Conservation (phyloP, 2,797 vertebrate species). For the Vultur gryphus region DNA sequence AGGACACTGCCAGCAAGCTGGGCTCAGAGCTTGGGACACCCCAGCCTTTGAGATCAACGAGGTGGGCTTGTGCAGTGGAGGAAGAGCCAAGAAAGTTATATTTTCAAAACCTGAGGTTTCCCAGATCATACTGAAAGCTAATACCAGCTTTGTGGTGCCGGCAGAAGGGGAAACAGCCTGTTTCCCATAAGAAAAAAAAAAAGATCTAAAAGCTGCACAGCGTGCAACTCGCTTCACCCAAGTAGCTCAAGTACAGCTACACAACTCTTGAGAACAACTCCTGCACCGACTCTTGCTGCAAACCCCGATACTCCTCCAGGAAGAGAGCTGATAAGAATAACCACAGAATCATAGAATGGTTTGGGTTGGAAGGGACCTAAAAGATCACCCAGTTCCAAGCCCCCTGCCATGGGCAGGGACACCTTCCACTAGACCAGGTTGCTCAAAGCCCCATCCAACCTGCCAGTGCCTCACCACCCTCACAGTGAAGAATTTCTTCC, state of each 20-base stretch:
- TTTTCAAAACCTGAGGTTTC: neutral
- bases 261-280: neutral
- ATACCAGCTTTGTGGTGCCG: neutral
- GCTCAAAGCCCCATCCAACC: too few relatives aligned
- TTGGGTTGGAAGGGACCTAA: too few relatives aligned
- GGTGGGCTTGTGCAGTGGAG: neutral
- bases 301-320: neutral
- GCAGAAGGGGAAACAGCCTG: neutral
- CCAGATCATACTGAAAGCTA: neutral
- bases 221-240: neutral
- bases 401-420: too few relatives aligned
- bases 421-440: too few relatives aligned
- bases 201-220: neutral
- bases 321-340: neutral
- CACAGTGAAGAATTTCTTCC: too few relatives aligned
- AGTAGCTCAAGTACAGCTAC: neutral
- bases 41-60: neutral
- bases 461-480: too few relatives aligned
- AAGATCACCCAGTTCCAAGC: too few relatives aligned
- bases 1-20: rapidly evolving
- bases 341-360: too few relatives aligned
- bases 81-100: neutral
- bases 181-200: neutral
- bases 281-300: neutral
- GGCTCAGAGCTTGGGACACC: neutral